Base-by-base conservation (phyloP, 1,140 invertebrate genomes). In the Hydropsyche tenuis region DNA sequence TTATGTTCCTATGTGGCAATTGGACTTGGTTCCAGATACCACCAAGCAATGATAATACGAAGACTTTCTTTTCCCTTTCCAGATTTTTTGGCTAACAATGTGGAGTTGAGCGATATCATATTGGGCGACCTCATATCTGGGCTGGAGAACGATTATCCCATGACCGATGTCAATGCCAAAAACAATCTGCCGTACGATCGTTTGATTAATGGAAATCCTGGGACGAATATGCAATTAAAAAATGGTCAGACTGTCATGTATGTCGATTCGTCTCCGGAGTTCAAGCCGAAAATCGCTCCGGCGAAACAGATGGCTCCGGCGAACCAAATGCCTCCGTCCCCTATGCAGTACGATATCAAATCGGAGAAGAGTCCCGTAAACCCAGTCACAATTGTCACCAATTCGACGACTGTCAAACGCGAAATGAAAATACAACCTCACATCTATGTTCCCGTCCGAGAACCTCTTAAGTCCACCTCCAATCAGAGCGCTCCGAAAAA, bases 1-100 rank as follows among this genome's bases (percentile, higher is more conserved):
- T n/a, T n/a, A n/a, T n/a, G n/a, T n/a, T n/a, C n/a, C n/a, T n/a
- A n/a, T n/a, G n/a, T n/a, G n/a, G n/a, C n/a, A n/a, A n/a, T n/a
- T n/a, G n/a, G n/a, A 43, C 12, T n/a, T n/a, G n/a, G n/a, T n/a
- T n/a, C n/a, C n/a, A n/a, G 14, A 48, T 48, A n/a, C 16, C 3
- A 3, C 16, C 4, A 48, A 6, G 14, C 3, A 7, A 3, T 48
- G 45, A 48, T 48, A 7, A 18, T 53, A 53, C 16, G n/a, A 53
- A 18, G 18, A 18, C n/a, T 18, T 53, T 65, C 20, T 63, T 37
- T 64, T 69, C 12, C 2, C 56, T 64, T 73, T 73, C 5, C 56
- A 76, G 43, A 76, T 71, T 65, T 64, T 43, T 73, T 60, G 20
- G 11, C 14, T 11, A 73, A 37, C 18, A 62, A 75, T 46, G 65